Conservation (phyloP, 2,888 invertebrate genomes). For the Rotaria macrura region DNA sequence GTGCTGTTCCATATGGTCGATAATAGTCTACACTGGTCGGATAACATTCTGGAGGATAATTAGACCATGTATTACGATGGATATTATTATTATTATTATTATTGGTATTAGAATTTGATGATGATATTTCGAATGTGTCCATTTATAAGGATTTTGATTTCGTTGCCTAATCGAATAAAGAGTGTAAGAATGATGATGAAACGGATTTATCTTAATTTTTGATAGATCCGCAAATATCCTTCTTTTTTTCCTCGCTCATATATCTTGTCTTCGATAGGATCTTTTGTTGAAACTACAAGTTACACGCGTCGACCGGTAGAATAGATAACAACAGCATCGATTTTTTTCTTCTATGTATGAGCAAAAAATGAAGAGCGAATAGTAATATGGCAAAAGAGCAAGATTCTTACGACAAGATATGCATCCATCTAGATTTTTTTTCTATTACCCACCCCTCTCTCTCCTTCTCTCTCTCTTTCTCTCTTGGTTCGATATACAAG, state of each 20-base stretch:
- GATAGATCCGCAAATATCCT: neutral
- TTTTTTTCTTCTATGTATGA: neutral
- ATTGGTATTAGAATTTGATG: neutral
- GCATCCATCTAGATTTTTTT: neutral
- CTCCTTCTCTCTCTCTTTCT: neutral
- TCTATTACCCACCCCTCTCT: neutral
- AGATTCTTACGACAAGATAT: conserved; percentile 6
- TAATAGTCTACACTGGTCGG: neutral
- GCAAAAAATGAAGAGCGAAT: neutral
- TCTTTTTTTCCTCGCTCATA: neutral
- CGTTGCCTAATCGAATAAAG: neutral
- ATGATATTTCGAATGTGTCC: neutral
- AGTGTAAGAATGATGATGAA: neutral
- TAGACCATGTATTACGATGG: neutral
- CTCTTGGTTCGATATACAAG: neutral
- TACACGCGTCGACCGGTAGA: neutral
- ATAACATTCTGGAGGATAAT: neutral
- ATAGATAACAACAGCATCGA: conserved; percentile 5
- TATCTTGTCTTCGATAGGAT: conserved; percentile 8
- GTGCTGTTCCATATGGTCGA: neutral
- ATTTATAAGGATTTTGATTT: neutral
- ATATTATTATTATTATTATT: neutral
- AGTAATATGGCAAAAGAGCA: neutral
- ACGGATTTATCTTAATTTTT: neutral
- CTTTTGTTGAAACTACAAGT: conserved; percentile 12